phyloP scores from a whole-genome alignment of 2,888 invertebrate genomes.

The Leucophenga montana region DNA sequence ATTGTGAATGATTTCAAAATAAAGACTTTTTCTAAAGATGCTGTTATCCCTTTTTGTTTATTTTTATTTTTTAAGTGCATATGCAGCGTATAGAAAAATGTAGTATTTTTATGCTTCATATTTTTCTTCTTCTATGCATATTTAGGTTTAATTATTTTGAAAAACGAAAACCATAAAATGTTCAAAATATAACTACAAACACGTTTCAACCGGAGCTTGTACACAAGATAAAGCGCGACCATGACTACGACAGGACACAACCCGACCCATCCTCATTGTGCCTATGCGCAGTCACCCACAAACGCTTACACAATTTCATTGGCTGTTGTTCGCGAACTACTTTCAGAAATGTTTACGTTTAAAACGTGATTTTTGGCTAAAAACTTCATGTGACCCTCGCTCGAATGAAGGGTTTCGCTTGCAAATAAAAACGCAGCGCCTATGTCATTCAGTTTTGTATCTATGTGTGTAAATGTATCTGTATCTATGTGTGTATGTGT shows the following conservation, averaged over 20 bases:
- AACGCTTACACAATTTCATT: slow-evolving; percentile 38
- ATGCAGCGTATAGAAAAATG: background rate
- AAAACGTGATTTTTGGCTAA: slow-evolving; percentile 61
- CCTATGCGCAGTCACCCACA: slow-evolving; percentile 41
- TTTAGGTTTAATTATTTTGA: too few species aligned
- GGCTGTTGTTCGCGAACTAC: slow-evolving; percentile 55
- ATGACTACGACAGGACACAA: background rate
- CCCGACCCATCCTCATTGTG: too few species aligned
- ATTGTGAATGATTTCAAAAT: too few species aligned
- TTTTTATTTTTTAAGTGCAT: background rate
- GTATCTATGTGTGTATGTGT: background rate
- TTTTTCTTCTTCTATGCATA: too few species aligned
- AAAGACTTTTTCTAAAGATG: too few species aligned
- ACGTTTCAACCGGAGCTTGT: slow-evolving; percentile 9
- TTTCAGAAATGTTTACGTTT: slow-evolving; percentile 64
- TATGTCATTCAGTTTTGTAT: slow-evolving; percentile 1
- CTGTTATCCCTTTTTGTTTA: too few species aligned
- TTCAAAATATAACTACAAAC: slow-evolving; percentile 19
- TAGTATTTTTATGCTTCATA: too few species aligned
- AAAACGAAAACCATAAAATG: background rate
- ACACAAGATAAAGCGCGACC: slow-evolving; percentile 17
- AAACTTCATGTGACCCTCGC: slow-evolving; percentile 23
- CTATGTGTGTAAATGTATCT: background rate
- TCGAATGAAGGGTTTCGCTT: background rate
- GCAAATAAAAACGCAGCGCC: background rate